A percentile compares a stretch with the other conserved stretches of the same genome.
Evolutionary conservation across 2,113 vertebrate genomes (phyloP).

Genomic region (Nanorana parkeri): DNA sequence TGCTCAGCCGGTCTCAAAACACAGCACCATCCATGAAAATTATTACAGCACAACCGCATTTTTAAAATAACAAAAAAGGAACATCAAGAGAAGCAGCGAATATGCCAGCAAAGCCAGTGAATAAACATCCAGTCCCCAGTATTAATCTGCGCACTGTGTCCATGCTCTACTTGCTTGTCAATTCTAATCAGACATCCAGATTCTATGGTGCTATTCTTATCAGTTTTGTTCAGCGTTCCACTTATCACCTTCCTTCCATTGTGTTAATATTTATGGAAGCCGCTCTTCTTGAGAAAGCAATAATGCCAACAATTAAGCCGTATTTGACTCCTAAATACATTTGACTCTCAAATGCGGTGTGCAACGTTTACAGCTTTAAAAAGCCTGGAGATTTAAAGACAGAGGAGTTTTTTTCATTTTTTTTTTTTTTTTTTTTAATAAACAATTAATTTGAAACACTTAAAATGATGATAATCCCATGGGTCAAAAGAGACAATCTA

Average conservation of each 20-base stretch:
- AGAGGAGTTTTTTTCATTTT: not conserved
- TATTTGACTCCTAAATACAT: conserved; percentile 40
- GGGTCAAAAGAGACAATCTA: too few species aligned
- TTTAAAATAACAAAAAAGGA: not conserved
- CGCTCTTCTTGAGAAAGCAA: conserved; percentile 41
- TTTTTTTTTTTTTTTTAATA: too few species aligned
- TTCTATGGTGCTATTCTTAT: conserved; percentile 50
- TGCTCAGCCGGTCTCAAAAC: conserved; percentile 3
- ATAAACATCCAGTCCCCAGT: conserved; percentile 39
- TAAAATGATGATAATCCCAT: too few species aligned
- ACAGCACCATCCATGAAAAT: conserved; percentile 29
- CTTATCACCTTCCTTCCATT: conserved; percentile 54
- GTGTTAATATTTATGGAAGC: conserved; percentile 53
- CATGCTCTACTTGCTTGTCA: conserved; percentile 53
- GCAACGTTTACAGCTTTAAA: conserved; percentile 2
- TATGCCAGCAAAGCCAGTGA: not conserved
- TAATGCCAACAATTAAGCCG: conserved; percentile 49
- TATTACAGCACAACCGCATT: conserved; percentile 39
- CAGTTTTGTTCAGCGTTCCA: conserved; percentile 51
- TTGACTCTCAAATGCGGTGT: conserved; percentile 11
- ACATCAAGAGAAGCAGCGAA: conserved; percentile 18
- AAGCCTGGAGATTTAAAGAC: not conserved
- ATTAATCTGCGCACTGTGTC: conserved; percentile 26
- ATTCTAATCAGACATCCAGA: conserved; percentile 53
- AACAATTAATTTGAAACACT: too few species aligned